Conservation (phyloP, 2,113 vertebrate species). For the Macaca nemestrina region DNA sequence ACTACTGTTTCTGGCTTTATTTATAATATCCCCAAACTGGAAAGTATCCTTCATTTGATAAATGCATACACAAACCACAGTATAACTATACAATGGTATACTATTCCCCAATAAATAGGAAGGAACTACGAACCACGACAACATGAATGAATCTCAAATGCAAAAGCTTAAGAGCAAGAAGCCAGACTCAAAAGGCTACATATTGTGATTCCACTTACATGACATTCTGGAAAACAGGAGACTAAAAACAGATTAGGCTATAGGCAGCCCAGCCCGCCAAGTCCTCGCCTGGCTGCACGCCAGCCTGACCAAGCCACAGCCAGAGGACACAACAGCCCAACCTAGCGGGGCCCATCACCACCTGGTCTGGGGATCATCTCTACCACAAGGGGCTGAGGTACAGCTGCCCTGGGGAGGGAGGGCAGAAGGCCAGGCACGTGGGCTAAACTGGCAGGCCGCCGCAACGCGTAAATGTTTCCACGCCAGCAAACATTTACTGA, state of each 20-base stretch:
- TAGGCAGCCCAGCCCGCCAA: background rate
- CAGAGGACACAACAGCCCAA: too few relatives aligned
- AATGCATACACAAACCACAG: background rate
- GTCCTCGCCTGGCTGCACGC: too few relatives aligned
- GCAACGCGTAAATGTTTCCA: too few relatives aligned
- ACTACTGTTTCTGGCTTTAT: conserved; percentile 24
- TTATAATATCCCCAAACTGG: background rate
- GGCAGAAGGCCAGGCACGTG: too few relatives aligned
- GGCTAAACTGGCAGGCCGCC: too few relatives aligned
- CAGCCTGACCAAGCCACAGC: too few relatives aligned
- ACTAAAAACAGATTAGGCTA: background rate
- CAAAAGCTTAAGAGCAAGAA: conserved; percentile 13
- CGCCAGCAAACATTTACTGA: too few relatives aligned
- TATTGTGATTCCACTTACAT: background rate
- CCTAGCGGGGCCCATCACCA: too few relatives aligned
- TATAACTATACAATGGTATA: background rate
- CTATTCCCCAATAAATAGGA: conserved; percentile 5
- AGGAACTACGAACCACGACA: background rate
- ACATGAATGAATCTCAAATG: background rate
- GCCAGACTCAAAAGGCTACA: background rate
- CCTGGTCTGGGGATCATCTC: too few relatives aligned
- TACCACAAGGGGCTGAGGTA: too few relatives aligned
- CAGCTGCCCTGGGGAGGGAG: too few relatives aligned
- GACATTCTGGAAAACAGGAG: background rate
- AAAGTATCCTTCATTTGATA: background rate